These are phyloP conservation scores for Napeogenes inachia DNA, from an alignment of 2,888 invertebrate species.

Conservation along the genomic window DNA sequence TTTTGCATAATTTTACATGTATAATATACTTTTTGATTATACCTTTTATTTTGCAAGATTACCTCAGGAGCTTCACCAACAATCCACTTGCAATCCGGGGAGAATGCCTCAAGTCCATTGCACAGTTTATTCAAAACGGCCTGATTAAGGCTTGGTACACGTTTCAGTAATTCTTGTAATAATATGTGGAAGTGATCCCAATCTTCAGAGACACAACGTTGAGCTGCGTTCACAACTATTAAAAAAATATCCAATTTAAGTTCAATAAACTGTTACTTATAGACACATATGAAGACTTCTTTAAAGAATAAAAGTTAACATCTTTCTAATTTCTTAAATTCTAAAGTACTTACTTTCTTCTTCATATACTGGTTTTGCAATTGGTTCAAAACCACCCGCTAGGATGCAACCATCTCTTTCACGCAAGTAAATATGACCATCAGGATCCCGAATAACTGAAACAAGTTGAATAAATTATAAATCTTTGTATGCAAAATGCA, in stretches of 20 bases:
- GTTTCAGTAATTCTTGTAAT: slow-evolving; percentile 88
- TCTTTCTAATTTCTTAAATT: too few relatives aligned
- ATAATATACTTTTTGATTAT: not conserved
- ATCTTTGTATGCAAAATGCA: not conserved
- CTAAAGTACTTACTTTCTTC: slow-evolving; percentile 69
- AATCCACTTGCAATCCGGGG: slow-evolving; percentile 97
- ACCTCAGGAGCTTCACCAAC: slow-evolving; percentile 96
- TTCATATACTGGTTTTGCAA: slow-evolving; percentile 93
- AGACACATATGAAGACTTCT: too few relatives aligned
- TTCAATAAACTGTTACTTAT: slow-evolving; percentile 1
- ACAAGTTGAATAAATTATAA: slow-evolving; percentile 21
- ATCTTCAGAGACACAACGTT: slow-evolving; percentile 87
- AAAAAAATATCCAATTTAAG: slow-evolving; percentile 14
- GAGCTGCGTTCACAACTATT: slow-evolving; percentile 74
- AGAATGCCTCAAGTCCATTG: slow-evolving; percentile 96
- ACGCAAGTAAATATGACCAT: slow-evolving; percentile 91
- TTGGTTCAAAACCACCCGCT: slow-evolving; percentile 94
- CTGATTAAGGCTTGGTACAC: slow-evolving; percentile 87
- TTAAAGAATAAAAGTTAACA: too few relatives aligned
- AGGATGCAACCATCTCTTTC: slow-evolving; percentile 90
- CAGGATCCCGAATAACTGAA: slow-evolving; percentile 89
- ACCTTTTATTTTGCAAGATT: slow-evolving; percentile 19
- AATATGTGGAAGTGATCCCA: slow-evolving; percentile 98
- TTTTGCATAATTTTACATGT: too few relatives aligned
- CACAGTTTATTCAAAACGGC: slow-evolving; percentile 88